phyloP scores from a whole-genome alignment of 1,140 invertebrate species.

The Anastrepha ludens region DNA sequence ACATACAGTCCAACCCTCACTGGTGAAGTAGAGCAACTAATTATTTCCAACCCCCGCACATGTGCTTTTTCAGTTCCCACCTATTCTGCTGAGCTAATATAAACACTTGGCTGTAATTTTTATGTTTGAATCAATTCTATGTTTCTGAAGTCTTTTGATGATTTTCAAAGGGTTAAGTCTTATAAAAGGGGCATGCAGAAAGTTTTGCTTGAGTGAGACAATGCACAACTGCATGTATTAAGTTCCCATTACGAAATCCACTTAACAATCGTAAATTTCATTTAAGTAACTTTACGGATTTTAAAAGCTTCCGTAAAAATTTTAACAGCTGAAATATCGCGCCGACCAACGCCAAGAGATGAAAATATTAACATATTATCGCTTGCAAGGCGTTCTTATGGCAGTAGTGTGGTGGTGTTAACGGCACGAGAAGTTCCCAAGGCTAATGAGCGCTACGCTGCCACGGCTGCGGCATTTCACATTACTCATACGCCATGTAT shows the following conservation, averaged over 20 bases:
- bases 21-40: no score
- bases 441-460: neutral
- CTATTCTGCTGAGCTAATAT: no score
- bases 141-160: no score
- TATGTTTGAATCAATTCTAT: no score
- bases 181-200: no score
- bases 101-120: no score
- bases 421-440: neutral
- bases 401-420: neutral
- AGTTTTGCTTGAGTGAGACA: no score
- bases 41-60: no score
- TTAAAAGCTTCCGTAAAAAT: neutral
- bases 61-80: no score
- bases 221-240: neutral
- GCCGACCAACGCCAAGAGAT: neutral
- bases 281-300: neutral
- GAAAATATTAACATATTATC: neutral
- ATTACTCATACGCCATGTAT: constrained; percentile 9
- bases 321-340: neutral
- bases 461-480: neutral
- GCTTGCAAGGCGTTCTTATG: neutral
- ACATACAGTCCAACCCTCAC: no score
- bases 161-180: no score
- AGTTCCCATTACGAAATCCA: neutral
- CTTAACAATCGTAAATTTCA: constrained; percentile 30